Conservation (phyloP, 2,888 invertebrate genomes). For the Seira musarum region DNA sequence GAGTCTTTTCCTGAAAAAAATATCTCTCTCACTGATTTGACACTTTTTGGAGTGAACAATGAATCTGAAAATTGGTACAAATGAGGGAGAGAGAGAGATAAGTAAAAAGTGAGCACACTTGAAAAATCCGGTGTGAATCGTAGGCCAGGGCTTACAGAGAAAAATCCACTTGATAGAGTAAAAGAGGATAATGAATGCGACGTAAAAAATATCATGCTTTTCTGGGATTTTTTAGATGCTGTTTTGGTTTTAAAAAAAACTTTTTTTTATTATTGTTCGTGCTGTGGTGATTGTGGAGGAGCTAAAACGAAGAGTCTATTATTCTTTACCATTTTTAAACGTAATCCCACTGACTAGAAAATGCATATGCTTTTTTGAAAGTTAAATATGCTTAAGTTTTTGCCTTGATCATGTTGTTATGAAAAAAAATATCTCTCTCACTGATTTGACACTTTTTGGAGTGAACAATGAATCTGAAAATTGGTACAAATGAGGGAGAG, state of each 20-base stretch:
- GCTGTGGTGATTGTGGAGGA: slow-evolving; percentile 3
- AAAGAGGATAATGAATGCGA: neutral
- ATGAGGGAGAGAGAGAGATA: neutral
- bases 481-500: neutral
- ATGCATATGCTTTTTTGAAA: neutral
- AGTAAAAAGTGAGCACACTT: neutral
- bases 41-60: slow-evolving; percentile 8
- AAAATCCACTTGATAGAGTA: too few relatives aligned
- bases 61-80: slow-evolving; percentile 8
- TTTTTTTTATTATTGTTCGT: slow-evolving; percentile 8
- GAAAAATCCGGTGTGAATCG: too few relatives aligned
- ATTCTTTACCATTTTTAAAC: slow-evolving; percentile 1
- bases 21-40: neutral
- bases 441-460: slow-evolving; percentile 8
- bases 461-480: slow-evolving; percentile 4
- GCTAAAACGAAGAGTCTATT: neutral
- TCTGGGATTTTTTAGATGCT: neutral
- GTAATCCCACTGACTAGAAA: neutral
- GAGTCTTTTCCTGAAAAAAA: neutral
- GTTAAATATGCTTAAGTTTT: neutral
- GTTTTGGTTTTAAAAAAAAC: neutral
- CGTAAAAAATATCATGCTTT: neutral
- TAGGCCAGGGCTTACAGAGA: neutral
- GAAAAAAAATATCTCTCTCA: neutral
- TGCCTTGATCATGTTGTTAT: too few relatives aligned